Base-by-base conservation (phyloP, 2,113 vertebrate genomes). In the Litocranius walleri region DNA sequence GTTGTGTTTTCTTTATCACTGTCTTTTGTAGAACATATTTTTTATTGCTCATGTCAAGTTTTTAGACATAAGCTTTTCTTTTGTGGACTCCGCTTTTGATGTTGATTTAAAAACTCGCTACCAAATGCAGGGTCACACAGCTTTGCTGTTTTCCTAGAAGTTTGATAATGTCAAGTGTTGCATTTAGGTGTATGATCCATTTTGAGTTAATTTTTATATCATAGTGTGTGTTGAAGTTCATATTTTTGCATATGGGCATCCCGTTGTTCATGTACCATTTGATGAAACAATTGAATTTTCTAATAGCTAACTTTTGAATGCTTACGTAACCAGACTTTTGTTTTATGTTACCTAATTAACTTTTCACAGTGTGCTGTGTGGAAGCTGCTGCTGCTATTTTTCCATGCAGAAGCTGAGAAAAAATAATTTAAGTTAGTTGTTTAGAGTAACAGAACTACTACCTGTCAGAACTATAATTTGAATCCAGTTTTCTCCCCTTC, bases 121-220 rank as follows among this genome's bases (percentile, higher is more conserved):
- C 23, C 50, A 90, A 78, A 82, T 54, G 56, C 10, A 54, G 57
- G n/a, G 29, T 71, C 50, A 71, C 7, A 80, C 4, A 48, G 15
- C 48, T 88, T 94, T 96, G 64, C 3, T 48, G 2, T 77, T 87
- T 90, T 90, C 84, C 27, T 90, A 80, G 13, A 93, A 82, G 23
- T 88, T 88, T 93, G 56, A 15, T 64, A 50, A 85, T 84, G 77
- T 80, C 81, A 64, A 23, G 6, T 86, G 64, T 85, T 94, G 59
- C 11, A 77, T 93, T 59, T 83, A 82, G 62, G 27, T 78, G 3
- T 82, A 21, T 90, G 6, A 77, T 93, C 27, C 17, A 57, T 84
- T 97, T 88, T 83, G 21, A 90, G 25, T 89, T 96, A 43, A 78
- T 85, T 92, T 96, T 94, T 89, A 54, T 83, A 67, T 96, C 67